phyloP scores from a whole-genome alignment of 2,888 invertebrate species.

The Noctua fimbriata region DNA sequence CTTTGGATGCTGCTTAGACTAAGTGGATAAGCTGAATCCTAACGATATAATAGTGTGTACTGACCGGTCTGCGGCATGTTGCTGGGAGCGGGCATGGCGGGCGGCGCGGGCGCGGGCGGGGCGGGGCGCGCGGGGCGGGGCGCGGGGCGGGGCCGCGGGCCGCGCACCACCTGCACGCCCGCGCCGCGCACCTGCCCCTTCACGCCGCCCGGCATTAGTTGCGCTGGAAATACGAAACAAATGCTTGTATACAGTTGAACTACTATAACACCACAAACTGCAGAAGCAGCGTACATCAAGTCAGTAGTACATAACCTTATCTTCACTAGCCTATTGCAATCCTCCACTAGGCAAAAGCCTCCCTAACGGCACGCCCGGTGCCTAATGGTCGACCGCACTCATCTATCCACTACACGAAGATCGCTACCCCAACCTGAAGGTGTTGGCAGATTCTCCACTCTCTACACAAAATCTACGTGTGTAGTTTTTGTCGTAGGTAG shows the following conservation, averaged over 20 bases:
- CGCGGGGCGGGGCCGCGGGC: constrained; percentile 68
- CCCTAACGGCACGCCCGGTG: too few species aligned
- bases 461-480: not conserved
- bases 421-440: too few species aligned
- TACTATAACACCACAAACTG: not conserved
- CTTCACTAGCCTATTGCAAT: not conserved
- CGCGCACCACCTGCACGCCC: constrained; percentile 82
- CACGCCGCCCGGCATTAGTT: constrained; percentile 92
- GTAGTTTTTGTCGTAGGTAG: too few species aligned
- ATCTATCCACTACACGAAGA: too few species aligned
- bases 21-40: not conserved
- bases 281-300: not conserved
- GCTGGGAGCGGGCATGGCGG: constrained; percentile 58
- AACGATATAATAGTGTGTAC: constrained; percentile 10
- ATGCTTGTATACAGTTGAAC: not conserved
- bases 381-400: too few species aligned
- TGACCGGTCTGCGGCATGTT: constrained; percentile 46
- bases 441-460: not conserved
- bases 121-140: constrained; percentile 63
- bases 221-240: constrained; percentile 80
- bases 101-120: constrained; percentile 49
- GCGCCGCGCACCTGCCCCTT: constrained; percentile 88
- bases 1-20: not conserved
- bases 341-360: too few species aligned
- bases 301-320: not conserved